Evolutionary conservation across 30 jellyfish, hydroid and myxozoan genomes (phyloP).

Genomic region (Aurelia coerulea): DNA sequence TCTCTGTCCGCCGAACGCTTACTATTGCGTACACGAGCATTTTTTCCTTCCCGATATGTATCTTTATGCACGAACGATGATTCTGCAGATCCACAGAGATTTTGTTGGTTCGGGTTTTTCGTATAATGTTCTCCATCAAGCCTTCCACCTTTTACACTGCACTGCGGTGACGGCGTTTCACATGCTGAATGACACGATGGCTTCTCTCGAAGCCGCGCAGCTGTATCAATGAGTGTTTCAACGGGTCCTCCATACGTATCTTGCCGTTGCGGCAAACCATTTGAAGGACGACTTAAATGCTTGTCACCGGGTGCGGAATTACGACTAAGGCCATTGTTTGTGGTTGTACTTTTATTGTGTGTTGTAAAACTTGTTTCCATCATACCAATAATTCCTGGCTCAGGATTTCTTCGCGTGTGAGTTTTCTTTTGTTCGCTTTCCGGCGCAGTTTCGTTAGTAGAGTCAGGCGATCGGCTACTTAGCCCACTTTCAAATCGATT

Average conservation of each 20-base stretch:
- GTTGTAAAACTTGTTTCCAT: constrained; percentile 29
- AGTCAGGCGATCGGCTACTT: constrained; percentile 28
- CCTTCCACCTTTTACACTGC: not conserved
- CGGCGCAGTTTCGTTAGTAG: constrained; percentile 1
- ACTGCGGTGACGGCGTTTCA: constrained; percentile 50
- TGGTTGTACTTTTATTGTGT: not conserved
- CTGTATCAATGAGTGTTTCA: constrained; percentile 1
- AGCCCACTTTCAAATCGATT: constrained; percentile 22
- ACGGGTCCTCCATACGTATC: constrained; percentile 55
- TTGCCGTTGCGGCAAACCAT: constrained; percentile 56
- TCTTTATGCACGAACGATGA: constrained; percentile 54
- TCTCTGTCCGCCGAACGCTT: constrained; percentile 12
- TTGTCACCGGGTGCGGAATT: not conserved
- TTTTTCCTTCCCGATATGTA: constrained; percentile 42
- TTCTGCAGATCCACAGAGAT: not conserved
- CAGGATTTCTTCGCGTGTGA: not conserved
- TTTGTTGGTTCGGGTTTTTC: not conserved
- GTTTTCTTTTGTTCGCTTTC: not conserved
- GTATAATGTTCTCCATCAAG: not conserved
- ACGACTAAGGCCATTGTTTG: not conserved
- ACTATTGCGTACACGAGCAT: constrained; percentile 13
- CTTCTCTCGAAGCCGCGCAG: constrained; percentile 23
- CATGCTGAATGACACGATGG: not conserved
- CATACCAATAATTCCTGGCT: not conserved
- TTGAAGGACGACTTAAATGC: constrained; percentile 13